Percentiles rank a stretch among this genome's conserved stretches.
Conservation (phyloP, 2,888 invertebrate genomes). For the Antitype chi region DNA sequence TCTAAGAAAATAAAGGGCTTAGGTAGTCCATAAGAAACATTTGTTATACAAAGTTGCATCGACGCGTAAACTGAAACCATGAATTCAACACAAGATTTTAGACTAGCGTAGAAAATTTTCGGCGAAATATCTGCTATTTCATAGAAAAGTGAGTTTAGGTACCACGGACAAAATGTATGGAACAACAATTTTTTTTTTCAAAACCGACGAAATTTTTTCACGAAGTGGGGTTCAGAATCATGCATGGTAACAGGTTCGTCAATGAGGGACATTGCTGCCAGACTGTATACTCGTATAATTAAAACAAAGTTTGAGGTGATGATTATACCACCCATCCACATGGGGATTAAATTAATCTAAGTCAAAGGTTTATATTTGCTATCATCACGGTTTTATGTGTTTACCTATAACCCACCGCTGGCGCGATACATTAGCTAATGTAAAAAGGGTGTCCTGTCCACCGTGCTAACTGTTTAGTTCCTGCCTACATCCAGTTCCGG, state of each 20-base stretch:
- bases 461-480: conserved; percentile 84
- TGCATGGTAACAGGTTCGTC: too few relatives aligned
- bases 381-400: background rate
- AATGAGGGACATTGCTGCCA: too few relatives aligned
- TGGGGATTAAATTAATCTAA: background rate
- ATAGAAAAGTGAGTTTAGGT: too few relatives aligned
- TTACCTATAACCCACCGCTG: conserved; percentile 14
- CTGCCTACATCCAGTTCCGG: conserved; percentile 85
- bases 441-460: conserved; percentile 67
- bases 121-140: too few relatives aligned
- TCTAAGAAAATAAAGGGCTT: conserved; percentile 5
- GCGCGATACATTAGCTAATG: conserved; percentile 34
- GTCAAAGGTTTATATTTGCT: conserved; percentile 9
- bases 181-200: too few relatives aligned
- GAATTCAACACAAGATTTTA: too few relatives aligned
- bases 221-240: too few relatives aligned
- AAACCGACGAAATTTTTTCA: too few relatives aligned
- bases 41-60: background rate
- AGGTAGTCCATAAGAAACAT: background rate
- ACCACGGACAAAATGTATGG: too few relatives aligned
- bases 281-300: background rate
- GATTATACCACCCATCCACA: background rate
- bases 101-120: too few relatives aligned
- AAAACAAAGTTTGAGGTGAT: background rate
- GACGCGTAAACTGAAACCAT: too few relatives aligned